These are phyloP conservation scores for Columba livia DNA, from an alignment of 2,113 vertebrate species.

Conservation along the genomic window DNA sequence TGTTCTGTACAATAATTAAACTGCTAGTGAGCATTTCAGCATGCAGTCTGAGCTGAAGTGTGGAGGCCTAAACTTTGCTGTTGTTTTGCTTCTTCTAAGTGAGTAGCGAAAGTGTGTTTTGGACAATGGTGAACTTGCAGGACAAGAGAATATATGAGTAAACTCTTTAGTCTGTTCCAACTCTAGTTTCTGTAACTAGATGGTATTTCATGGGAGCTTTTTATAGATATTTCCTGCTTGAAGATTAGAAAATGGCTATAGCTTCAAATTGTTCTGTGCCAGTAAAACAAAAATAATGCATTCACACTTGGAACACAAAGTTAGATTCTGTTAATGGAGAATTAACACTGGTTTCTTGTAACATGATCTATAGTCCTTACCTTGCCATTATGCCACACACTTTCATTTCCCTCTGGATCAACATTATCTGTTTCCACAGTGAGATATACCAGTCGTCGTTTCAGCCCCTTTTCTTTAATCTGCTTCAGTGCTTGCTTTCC, in stretches of 20 bases:
- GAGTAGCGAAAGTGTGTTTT: neutral
- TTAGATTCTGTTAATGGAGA: neutral
- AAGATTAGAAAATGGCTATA: neutral
- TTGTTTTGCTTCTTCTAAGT: neutral
- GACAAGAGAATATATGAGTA: neutral
- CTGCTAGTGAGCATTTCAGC: neutral
- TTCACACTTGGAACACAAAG: neutral
- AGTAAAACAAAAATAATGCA: neutral
- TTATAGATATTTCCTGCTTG: neutral
- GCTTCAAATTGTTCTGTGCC: neutral
- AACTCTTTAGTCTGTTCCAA: neutral
- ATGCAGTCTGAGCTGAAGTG: neutral
- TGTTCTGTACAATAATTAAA: neutral
- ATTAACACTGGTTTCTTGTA: neutral
- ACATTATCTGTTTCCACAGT: slow-evolving; percentile 85
- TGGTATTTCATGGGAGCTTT: neutral
- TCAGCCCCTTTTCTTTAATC: slow-evolving; percentile 89
- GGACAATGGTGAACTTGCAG: neutral
- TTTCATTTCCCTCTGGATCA: slow-evolving; percentile 97
- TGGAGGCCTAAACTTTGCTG: neutral
- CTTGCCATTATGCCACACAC: slow-evolving; percentile 89
- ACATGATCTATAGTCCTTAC: slow-evolving; percentile 61
- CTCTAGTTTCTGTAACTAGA: neutral
- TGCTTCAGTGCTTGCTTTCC: slow-evolving; percentile 90
- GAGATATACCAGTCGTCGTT: slow-evolving; percentile 88